phyloP scores from a whole-genome alignment of 2,113 vertebrate species.

The Hyperoodon ampullatus region DNA sequence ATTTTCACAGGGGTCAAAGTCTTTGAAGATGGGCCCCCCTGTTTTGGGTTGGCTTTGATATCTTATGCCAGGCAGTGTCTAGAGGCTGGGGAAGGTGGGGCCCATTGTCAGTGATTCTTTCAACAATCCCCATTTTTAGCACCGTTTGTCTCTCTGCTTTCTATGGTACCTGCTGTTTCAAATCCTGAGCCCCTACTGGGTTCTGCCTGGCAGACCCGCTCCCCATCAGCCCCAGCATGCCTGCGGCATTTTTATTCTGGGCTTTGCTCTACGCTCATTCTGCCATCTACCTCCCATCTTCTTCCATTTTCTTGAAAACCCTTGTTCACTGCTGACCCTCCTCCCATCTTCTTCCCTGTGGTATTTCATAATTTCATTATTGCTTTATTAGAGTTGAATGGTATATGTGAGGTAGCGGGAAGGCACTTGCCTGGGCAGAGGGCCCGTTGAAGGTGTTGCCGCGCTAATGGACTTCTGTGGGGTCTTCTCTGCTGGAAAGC shows the following conservation, averaged over 20 bases:
- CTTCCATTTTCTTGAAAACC: not conserved
- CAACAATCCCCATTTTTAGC: not conserved
- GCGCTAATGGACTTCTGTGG: not conserved
- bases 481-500: not conserved
- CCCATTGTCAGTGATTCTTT: not conserved
- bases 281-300: not conserved
- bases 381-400: not conserved
- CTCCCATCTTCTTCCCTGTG: not conserved
- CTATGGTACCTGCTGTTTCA: not conserved
- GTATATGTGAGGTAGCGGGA: not conserved
- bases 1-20: not conserved
- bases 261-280: not conserved
- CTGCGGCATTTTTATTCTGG: not conserved
- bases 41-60: not conserved
- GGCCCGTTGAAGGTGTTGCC: not conserved
- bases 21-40: not conserved
- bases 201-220: not conserved
- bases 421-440: not conserved
- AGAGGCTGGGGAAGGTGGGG: not conserved
- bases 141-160: not conserved
- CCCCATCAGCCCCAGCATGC: not conserved
- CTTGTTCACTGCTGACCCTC: not conserved
- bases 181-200: not conserved
- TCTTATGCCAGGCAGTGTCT: not conserved
- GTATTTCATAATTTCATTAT: not conserved